Evolutionary conservation across 2,113 vertebrate species (phyloP), one percentile per base, ranked within the genome.

Genomic region (Crotalus helleri): DNA sequence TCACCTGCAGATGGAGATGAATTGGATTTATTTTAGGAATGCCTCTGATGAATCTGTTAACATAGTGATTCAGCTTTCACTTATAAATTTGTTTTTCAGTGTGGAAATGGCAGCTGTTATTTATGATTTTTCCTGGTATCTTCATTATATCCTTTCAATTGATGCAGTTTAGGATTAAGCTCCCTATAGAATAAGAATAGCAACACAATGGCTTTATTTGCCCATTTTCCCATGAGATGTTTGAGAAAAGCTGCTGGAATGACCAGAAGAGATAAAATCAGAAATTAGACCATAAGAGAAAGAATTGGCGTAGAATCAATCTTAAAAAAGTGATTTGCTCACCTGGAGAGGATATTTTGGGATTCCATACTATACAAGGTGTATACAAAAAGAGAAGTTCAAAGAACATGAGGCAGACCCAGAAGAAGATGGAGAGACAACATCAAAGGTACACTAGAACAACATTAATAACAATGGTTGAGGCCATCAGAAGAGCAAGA

Each of bases 1-100:
- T 95, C 93, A 96, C 95, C 95, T 88, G 81, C 89, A 88, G 94
- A 90, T 96, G 95, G 94, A 96, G 91, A 94, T 90, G 94, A 91
- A 91, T 95, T 94, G 93, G 57, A 91, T 93, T 96, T 97, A 59
- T 95, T 95, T 94, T 94, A 95, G 96, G 95, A 61, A 94, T 3
- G 55, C 0, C 81, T 87, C 12, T 81, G 88, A 85, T 0, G 3
- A 89, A 39, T 90, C 92, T 94, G 91, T 92, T 94, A 96, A 85
- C 86, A 74, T 64, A 92, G 26, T 39, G n/a, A 95, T 81, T 59
- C 49, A 49, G 0, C 92, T 96, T 96, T 51, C 81, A 87, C 92
- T 90, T 94, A 90, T 64, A 85, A 46, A 69, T 87, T 87, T 93
- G n/a, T 93, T 93, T 26, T 26, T 88, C 51, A 12, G 13, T 15